Conservation (phyloP, 2,888 invertebrate genomes). For the Hedychridium roseum region DNA sequence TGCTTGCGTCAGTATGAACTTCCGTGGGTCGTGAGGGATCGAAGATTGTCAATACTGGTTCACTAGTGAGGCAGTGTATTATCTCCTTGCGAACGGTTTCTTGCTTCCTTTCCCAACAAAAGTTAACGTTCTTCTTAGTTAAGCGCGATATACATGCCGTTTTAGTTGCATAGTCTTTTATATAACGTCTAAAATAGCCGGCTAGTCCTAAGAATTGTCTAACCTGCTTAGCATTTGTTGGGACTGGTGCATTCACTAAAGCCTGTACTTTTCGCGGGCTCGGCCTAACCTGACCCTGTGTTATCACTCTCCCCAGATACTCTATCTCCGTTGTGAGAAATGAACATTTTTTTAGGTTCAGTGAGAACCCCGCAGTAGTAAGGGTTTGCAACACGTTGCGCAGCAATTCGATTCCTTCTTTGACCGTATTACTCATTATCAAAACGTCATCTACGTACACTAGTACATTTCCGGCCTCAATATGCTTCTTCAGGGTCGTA, state of each 20-base stretch:
- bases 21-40: neutral
- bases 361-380: neutral
- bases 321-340: neutral
- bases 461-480: neutral
- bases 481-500: slow-evolving; percentile 9
- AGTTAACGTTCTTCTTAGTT: slow-evolving; percentile 2
- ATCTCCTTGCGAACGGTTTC: slow-evolving; percentile 2
- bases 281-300: neutral
- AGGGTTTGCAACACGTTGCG: neutral
- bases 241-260: slow-evolving; percentile 13
- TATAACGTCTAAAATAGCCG: slow-evolving; percentile 22
- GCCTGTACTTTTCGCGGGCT: slow-evolving; percentile 15
- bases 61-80: neutral
- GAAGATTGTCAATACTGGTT: slow-evolving; percentile 13
- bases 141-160: slow-evolving; percentile 1
- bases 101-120: slow-evolving; percentile 5
- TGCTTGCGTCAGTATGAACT: slow-evolving; percentile 11
- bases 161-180: slow-evolving; percentile 9
- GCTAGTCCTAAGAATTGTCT: slow-evolving; percentile 22
- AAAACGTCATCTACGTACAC: slow-evolving; percentile 14
- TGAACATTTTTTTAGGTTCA: neutral
- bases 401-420: slow-evolving; percentile 2
- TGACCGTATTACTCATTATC: slow-evolving; percentile 3
- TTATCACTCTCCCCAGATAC: neutral
- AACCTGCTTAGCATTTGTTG: slow-evolving; percentile 12